A percentile compares a stretch with the other conserved stretches of the same genome.
Evolutionary conservation across 2,797 vertebrate species (phyloP).

Genomic region (Triplophysa yarkandensis): DNA sequence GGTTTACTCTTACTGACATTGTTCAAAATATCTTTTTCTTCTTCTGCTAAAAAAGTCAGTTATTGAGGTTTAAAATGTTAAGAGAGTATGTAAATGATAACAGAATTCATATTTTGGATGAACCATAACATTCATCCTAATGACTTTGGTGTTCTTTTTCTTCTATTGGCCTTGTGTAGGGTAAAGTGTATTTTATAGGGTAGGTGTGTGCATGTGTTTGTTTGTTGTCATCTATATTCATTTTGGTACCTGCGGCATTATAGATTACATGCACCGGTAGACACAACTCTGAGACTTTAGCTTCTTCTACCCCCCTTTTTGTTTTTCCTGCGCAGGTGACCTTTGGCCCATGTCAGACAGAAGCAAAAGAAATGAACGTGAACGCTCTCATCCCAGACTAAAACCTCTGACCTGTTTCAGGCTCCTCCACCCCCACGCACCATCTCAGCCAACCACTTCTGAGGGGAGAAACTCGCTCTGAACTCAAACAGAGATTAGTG

Average conservation of each 20-base stretch:
- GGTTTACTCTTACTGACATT: no score
- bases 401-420: constrained; percentile 53
- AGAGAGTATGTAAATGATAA: no score
- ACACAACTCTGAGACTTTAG: constrained; percentile 36
- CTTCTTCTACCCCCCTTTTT: not conserved
- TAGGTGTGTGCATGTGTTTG: not conserved
- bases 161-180: no score
- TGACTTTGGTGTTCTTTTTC: no score
- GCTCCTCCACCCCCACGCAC: constrained; percentile 39
- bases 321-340: constrained; percentile 44
- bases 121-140: no score
- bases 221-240: constrained; percentile 30
- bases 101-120: no score
- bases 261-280: constrained; percentile 25
- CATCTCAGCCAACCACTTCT: constrained; percentile 34
- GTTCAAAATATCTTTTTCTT: no score
- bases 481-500: constrained; percentile 39
- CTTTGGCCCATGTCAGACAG: constrained; percentile 54
- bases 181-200: no score
- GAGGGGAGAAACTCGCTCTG: constrained; percentile 32
- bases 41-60: no score
- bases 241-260: constrained; percentile 34
- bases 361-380: constrained; percentile 59
- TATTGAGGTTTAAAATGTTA: no score
- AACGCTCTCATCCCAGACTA: constrained; percentile 50